Evolutionary conservation across 1,140 invertebrate genomes (phyloP), one percentile per base, ranked within the genome.

Genomic region (Lysiphlebus fabarum): DNA sequence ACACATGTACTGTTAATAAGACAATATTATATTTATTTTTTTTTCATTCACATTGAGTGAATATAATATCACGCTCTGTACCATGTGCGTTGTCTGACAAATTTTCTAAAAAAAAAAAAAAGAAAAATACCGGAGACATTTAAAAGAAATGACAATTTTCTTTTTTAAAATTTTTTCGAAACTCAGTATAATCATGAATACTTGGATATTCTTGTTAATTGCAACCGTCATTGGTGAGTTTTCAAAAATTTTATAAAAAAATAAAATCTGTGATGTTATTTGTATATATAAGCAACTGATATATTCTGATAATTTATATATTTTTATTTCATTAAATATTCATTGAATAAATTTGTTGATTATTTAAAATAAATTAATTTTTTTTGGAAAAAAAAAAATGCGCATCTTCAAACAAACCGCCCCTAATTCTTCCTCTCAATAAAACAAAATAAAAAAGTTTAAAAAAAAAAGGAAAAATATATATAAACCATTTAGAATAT

Each of bases 141-240:
- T 12, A 12, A 12, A 34, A 56, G 45, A 26, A 10, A 14, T 57
- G 48, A 40, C 2, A 14, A 41, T 12, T 40, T 43, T 45, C 14
- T 53, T 37, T 37, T 40, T 6, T 33, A 43, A 11, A 45, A 47
- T 44, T 41, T 43, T 45, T 38, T 58, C 58, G 56, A 43, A 50
- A 55, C 7, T 53, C 59, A 65, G 62, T 63, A 62, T 63, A 62
- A 65, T 67, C 67, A 74, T 75, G 73, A 70, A 74, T 70, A 65
- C 62, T 56, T 72, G 71, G 71, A 74, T 74, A 69, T 65, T 74
- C 55, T 64, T 70, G 51, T 62, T 71, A 58, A 66, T 74, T 61
- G 65, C 71, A 62, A 65, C 69, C 63, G 65, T 70, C 65, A 66
- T 71, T 63, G 73, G 73, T 75, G 60, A 71, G 70, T 54, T 43